phyloP scores from a whole-genome alignment of 2,888 invertebrate genomes.

The Eilema griseolum region DNA sequence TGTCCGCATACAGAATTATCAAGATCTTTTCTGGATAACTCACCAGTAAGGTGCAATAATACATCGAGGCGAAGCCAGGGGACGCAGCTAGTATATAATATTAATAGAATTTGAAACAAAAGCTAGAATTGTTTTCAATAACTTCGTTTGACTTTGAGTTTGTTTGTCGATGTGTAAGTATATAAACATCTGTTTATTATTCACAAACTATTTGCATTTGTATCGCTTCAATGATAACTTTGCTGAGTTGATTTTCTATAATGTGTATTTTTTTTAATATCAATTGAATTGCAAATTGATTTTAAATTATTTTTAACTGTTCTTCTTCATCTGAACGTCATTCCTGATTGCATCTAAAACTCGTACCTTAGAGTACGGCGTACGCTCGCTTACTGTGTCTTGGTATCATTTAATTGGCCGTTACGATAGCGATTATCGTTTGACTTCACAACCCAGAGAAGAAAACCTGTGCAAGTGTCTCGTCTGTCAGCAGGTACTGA shows the following conservation, averaged over 20 bases:
- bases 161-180: background rate
- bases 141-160: background rate
- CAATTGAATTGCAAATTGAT: background rate
- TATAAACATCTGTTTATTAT: background rate
- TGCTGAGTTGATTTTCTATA: background rate
- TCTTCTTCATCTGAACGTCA: background rate
- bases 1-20: too few species aligned
- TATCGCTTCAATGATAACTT: background rate
- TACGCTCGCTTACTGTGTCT: too few species aligned
- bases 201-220: slow-evolving; percentile 2
- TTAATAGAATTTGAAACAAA: background rate
- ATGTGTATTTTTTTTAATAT: background rate
- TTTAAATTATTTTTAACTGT: background rate
- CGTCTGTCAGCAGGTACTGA: too few species aligned
- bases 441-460: too few species aligned
- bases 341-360: too few species aligned
- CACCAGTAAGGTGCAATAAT: too few species aligned
- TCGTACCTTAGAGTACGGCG: too few species aligned
- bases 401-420: too few species aligned
- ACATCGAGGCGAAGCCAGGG: background rate
- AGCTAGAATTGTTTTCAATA: background rate
- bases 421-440: too few species aligned
- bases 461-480: too few species aligned
- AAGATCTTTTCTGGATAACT: too few species aligned
- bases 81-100: background rate